phyloP scores from a whole-genome alignment of 1,140 invertebrate genomes.

The Cotesia glomerata region DNA sequence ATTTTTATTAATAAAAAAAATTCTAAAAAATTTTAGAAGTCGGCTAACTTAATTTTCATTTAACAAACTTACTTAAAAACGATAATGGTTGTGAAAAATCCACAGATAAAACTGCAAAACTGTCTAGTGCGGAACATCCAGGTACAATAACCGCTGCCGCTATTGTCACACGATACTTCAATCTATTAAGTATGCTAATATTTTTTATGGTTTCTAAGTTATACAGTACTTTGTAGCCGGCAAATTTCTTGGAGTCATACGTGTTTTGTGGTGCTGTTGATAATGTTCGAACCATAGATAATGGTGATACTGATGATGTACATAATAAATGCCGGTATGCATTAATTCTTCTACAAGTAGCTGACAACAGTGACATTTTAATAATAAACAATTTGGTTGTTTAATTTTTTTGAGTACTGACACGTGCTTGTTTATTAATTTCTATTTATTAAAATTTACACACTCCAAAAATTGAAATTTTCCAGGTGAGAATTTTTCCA shows the following conservation, averaged over 20 bases:
- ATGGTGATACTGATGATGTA: constrained; percentile 10
- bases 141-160: background rate
- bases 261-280: background rate
- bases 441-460: too few relatives aligned
- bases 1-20: too few relatives aligned
- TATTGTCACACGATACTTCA: constrained; percentile 30
- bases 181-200: constrained; percentile 13
- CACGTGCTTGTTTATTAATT: background rate
- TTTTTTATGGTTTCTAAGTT: constrained; percentile 11
- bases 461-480: too few relatives aligned
- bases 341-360: background rate
- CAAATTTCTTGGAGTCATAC: constrained; percentile 26
- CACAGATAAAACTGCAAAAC: too few relatives aligned
- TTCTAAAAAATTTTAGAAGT: too few relatives aligned
- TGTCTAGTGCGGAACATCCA: too few relatives aligned
- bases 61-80: too few relatives aligned
- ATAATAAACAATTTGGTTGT: background rate
- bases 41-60: too few relatives aligned
- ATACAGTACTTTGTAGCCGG: constrained; percentile 39
- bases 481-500: too few relatives aligned
- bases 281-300: background rate
- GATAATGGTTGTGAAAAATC: background rate
- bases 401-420: background rate
- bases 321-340: constrained; percentile 3
- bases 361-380: background rate